Base-by-base conservation (phyloP, 2,888 invertebrate species). In the Platynereis dumerilii region DNA sequence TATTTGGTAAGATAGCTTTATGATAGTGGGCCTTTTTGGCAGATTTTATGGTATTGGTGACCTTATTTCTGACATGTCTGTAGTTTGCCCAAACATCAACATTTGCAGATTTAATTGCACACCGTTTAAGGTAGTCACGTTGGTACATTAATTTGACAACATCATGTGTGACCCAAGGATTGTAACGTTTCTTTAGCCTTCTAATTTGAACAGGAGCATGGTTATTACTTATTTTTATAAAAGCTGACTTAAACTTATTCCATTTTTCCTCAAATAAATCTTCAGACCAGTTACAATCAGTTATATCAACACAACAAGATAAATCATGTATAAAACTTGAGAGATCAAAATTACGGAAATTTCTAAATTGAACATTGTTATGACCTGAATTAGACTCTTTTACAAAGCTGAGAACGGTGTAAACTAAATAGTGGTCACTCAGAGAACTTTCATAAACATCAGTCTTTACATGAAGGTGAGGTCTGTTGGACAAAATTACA, bases 131-230 rank as follows among this genome's bases (percentile, higher is more conserved):
- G 22, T 48, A 48, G n/a, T 48, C 48, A n/a, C 48, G n/a, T 12
- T 48, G n/a, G 48, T 48, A 48, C 48, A 48, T 48, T n/a, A 48
- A 48, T 48, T 48, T 48, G 22, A 48, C 48, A 20, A 48, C 17
- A 48, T 48, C 48, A 48, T 22, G n/a, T 10, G 48, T 12, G 5
- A 48, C 17, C 48, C 48, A 48, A 48, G 48, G 48, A n/a, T 22
- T 20, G n/a, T n/a, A 48, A 20, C 48, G n/a, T 20, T 12, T 48
- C 7, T 48, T 48, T 20, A 48, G 7, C 22, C 48, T 48, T 20
- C n/a, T 48, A 48, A 7, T 20, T 12, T 48, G n/a, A n/a, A 48
- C 22, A 20, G 48, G 48, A 48, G 48, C 48, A n/a, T 48, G 48
- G 3, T 22, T 48, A 20, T 48, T 22, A 20, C 20, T 20, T 5